Percentiles rank a stretch among this genome's conserved stretches.
Conservation (phyloP, 2,888 invertebrate genomes). For the Idaea dimidiata region DNA sequence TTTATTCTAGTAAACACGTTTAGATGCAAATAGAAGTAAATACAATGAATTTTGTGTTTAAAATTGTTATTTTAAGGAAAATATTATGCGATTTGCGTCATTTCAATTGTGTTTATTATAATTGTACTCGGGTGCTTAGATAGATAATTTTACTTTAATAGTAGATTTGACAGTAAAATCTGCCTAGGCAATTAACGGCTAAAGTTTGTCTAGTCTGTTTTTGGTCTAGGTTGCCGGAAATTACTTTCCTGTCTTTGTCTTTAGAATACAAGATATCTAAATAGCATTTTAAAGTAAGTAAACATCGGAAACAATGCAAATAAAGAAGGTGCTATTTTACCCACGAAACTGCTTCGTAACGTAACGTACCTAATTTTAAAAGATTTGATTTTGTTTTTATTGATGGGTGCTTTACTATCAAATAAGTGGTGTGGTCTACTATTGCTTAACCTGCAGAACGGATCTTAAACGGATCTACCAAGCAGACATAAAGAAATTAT, state of each 20-base stretch:
- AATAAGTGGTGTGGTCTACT: not conserved
- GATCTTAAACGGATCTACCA: not conserved
- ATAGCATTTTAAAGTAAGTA: not conserved
- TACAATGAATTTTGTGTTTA: not conserved
- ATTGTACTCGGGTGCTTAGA: not conserved
- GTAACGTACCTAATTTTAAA: not conserved
- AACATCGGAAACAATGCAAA: too few relatives aligned
- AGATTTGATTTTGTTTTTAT: not conserved
- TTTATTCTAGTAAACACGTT: not conserved
- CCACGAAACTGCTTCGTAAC: not conserved
- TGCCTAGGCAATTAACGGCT: not conserved
- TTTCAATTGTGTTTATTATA: not conserved
- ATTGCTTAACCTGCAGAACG: not conserved
- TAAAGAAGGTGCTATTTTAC: too few relatives aligned
- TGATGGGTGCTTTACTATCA: not conserved
- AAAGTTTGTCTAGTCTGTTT: not conserved
- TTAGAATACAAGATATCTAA: not conserved
- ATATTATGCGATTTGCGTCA: slow-evolving; percentile 1
- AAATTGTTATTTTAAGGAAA: not conserved
- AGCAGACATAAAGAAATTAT: not conserved
- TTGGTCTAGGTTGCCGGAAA: not conserved
- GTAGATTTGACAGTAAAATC: not conserved
- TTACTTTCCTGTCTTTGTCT: not conserved
- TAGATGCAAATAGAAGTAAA: not conserved
- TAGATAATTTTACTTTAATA: not conserved